Base-by-base conservation (phyloP, 1,140 invertebrate genomes). In the Zaprionus ghesquierei region DNA sequence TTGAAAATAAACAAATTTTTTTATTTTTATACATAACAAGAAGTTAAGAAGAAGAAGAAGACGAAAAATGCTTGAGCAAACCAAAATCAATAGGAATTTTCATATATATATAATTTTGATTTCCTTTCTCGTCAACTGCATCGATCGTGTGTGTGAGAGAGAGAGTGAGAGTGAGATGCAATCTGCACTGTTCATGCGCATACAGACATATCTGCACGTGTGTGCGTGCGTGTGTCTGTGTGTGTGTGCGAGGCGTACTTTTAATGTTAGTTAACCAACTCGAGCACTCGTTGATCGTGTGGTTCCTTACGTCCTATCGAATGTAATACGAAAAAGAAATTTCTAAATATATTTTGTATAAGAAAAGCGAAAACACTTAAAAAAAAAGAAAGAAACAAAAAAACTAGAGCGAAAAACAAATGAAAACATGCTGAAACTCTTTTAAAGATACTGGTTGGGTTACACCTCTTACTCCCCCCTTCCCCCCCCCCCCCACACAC, bases 11-110 rank as follows among this genome's bases (percentile, higher is more conserved):
- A 85, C 70, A 63, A 73, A 62, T 73, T 84, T 84, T 77, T 84
- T 84, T 84, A 79, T 79, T 84, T 84, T 84, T 84, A 84, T 84
- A 84, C 61, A 75, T 79, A 79, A n/a, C n/a, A n/a, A n/a, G n/a
- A n/a, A n/a, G n/a, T n/a, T 33, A 65, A 44, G n/a, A 41, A 18
- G 22, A 25, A 22, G 27, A 25, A 23, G 44, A 51, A 62, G 2
- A 50, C 68, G 31, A 64, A 61, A 59, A 69, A 25, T 53, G 31
- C 69, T 49, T 49, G 29, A 49, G 29, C 33, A 63, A 62, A 41
- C 18, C 18, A 35, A 38, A 72, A 65, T 66, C 63, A 54, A 72
- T 66, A 72, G 27, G 27, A 29, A 29, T 29, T 29, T 29, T 59
- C 13, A 13, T n/a, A 51, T 71, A 23, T 23, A 23, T 29, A 56